phyloP scores from a whole-genome alignment of 1,140 invertebrate genomes.

The Pogonomyrmex barbatus region DNA sequence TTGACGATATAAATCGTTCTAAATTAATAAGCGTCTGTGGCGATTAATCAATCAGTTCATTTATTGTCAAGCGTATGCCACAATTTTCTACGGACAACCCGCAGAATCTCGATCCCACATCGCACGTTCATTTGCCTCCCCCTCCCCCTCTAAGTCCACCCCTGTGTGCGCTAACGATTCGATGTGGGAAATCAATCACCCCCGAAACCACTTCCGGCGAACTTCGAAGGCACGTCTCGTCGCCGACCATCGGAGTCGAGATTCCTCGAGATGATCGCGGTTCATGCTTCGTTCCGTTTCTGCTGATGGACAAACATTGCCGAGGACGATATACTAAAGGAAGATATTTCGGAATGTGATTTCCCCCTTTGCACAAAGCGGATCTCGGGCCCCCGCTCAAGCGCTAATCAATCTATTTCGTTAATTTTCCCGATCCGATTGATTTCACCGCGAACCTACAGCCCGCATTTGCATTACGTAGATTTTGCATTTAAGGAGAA shows the following conservation, averaged over 20 bases:
- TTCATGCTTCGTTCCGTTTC: constrained; percentile 36
- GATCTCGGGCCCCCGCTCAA: not conserved
- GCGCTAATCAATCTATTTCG: constrained; percentile 15
- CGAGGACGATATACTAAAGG: constrained; percentile 4
- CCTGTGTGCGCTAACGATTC: constrained; percentile 56
- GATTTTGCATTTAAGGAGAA: constrained; percentile 26
- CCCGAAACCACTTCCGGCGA: constrained; percentile 68
- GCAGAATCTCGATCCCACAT: constrained; percentile 65
- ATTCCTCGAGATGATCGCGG: constrained; percentile 62
- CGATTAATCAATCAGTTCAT: constrained; percentile 74
- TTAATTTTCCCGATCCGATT: constrained; percentile 54
- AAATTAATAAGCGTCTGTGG: constrained; percentile 64
- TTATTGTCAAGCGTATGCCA: constrained; percentile 61
- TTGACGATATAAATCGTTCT: not conserved
- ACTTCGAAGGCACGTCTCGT: constrained; percentile 55
- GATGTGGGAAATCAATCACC: constrained; percentile 72
- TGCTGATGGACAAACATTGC: constrained; percentile 26
- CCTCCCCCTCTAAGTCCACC: not conserved
- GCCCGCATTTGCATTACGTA: constrained; percentile 43
- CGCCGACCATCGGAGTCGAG: constrained; percentile 50
- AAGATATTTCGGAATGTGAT: constrained; percentile 46
- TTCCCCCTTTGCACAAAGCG: not conserved
- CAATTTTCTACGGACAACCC: constrained; percentile 64
- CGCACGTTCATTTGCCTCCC: not conserved
- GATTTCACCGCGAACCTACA: constrained; percentile 26